phyloP scores from a whole-genome alignment of 2,888 invertebrate species.

The Drosophila diplacantha region DNA sequence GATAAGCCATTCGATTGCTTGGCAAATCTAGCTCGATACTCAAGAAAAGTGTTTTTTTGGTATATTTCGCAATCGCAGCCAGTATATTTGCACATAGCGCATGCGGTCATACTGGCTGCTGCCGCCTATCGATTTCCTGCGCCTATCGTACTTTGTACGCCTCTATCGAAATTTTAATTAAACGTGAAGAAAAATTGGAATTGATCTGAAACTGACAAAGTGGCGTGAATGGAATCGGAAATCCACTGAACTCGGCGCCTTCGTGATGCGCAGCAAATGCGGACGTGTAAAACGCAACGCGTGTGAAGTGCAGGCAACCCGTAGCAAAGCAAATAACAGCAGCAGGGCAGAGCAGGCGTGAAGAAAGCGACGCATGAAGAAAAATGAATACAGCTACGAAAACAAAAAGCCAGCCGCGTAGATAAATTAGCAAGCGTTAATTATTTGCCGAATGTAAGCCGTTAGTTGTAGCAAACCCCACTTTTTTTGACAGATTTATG shows the following conservation, averaged over 20 bases:
- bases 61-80: neutral
- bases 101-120: neutral
- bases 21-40: neutral
- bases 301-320: constrained; percentile 51
- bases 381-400: constrained; percentile 54
- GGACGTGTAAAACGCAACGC: constrained; percentile 51
- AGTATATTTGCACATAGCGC: neutral
- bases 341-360: constrained; percentile 52
- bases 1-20: neutral
- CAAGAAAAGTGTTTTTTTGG: neutral
- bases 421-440: constrained; percentile 55
- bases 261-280: constrained; percentile 42
- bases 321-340: constrained; percentile 54
- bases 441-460: constrained; percentile 46
- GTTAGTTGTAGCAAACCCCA: constrained; percentile 38
- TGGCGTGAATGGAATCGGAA: constrained; percentile 12
- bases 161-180: constrained; percentile 32
- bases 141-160: constrained; percentile 13
- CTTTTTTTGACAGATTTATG: constrained; percentile 50
- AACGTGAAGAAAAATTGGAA: constrained; percentile 34
- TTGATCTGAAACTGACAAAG: constrained; percentile 6
- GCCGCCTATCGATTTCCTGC: constrained; percentile 10
- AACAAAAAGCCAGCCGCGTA: constrained; percentile 46
- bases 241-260: constrained; percentile 1
- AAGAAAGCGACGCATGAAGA: constrained; percentile 63